These are phyloP conservation scores for Cyphomyrus discorhynchus DNA, from an alignment of 2,113 vertebrate species.

Conservation along the genomic window DNA sequence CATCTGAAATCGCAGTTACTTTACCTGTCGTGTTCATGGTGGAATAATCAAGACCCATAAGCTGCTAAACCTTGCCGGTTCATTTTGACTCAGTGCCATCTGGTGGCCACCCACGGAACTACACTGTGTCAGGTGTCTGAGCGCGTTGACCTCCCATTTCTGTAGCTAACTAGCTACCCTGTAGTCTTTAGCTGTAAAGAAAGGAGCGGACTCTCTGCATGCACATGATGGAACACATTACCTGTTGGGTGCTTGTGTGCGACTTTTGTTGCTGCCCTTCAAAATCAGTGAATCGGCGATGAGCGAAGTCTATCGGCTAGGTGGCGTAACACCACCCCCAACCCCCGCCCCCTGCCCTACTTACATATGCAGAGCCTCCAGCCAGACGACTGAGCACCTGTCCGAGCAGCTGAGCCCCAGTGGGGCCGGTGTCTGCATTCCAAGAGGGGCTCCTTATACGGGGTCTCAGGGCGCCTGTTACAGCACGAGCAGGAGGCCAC, in stretches of 20 bases:
- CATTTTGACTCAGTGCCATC: slow-evolving; percentile 44
- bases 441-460: slow-evolving; percentile 19
- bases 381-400: slow-evolving; percentile 25
- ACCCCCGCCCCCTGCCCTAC: not conserved
- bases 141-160: not conserved
- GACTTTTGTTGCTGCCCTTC: not conserved
- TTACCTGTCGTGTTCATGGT: slow-evolving; percentile 36
- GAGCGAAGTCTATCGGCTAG: not conserved
- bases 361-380: slow-evolving; percentile 4
- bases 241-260: not conserved
- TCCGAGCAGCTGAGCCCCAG: slow-evolving; percentile 30
- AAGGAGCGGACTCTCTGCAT: not conserved
- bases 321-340: slow-evolving; percentile 23
- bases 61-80: slow-evolving; percentile 6
- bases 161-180: not conserved
- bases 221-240: not conserved
- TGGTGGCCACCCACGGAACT: slow-evolving; percentile 24
- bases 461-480: slow-evolving; percentile 31
- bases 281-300: not conserved
- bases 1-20: slow-evolving; percentile 32
- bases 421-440: slow-evolving; percentile 17
- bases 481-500: not conserved
- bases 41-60: slow-evolving; percentile 23
- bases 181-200: not conserved
- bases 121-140: not conserved